Conservation (phyloP, 2,888 invertebrate species). For the Amiota minor region DNA sequence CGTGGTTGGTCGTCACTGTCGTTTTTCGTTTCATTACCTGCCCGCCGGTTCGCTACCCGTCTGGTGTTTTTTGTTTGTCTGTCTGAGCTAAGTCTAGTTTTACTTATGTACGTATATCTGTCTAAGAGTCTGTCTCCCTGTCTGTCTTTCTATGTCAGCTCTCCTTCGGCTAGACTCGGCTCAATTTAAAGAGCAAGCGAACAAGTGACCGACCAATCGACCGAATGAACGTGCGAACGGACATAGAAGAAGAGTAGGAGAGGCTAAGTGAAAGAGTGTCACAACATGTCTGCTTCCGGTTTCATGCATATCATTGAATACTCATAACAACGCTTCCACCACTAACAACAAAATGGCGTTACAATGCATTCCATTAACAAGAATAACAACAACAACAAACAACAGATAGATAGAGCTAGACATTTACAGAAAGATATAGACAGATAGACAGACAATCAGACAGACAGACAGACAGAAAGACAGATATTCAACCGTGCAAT, state of each 20-base stretch:
- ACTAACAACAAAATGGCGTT: conserved; percentile 21
- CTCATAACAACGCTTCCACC: conserved; percentile 30
- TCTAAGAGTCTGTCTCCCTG: conserved; percentile 34
- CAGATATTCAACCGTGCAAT: conserved; percentile 41
- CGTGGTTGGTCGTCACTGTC: too few species aligned
- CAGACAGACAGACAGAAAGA: conserved; percentile 35
- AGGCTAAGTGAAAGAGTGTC: conserved; percentile 67
- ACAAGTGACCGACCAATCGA: not conserved
- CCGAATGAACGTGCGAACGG: conserved; percentile 8
- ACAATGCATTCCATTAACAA: conserved; percentile 10
- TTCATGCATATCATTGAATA: conserved; percentile 34
- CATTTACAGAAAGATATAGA: conserved; percentile 18
- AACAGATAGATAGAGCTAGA: conserved; percentile 36
- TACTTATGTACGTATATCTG: not conserved
- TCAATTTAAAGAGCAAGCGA: too few species aligned
- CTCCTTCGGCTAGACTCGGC: not conserved
- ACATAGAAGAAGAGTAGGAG: conserved; percentile 18
- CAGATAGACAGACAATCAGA: conserved; percentile 33
- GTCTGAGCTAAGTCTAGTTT: conserved; percentile 35
- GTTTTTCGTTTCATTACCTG: too few species aligned
- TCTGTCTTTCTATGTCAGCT: conserved; percentile 32
- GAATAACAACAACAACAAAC: conserved; percentile 41
- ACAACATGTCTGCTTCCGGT: conserved; percentile 69
- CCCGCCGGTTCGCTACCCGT: too few species aligned
- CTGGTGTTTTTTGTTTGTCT: conserved; percentile 16